Evolutionary conservation across 2,797 vertebrate species (phyloP), one percentile per base, ranked within the genome.

Genomic region (Alectoris magna): DNA sequence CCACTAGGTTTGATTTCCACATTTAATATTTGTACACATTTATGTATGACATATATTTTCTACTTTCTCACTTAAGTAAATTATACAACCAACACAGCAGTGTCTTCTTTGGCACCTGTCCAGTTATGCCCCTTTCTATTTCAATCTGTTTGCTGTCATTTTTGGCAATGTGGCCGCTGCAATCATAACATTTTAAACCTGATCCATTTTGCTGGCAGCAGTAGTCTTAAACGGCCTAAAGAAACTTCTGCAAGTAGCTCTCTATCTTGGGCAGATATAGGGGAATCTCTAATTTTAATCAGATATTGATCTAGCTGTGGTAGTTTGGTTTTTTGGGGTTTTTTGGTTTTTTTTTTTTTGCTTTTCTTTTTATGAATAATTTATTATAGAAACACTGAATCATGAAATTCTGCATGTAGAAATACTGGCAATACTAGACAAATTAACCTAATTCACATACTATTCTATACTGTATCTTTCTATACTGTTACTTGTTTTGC

Each of bases 361-460:
- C n/a, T 79, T 93, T 82, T 87, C 88, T 86, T 93, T 96, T 96
- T 84, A 94, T 94, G 87, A 96, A 93, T 96, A 84, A 95, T 96
- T 95, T 94, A 96, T 91, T 86, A 86, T 23, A 84, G 76, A 95
- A 78, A 88, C 59, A 91, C 46, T 85, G 91, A 84, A 85, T 93
- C 79, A 44, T 86, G 63, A 90, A 69, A 81, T 85, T 87, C 76
- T 78, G 59, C 55, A 53, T 95, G 71, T 81, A 67, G 63, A 95
- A 96, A 66, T 88, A 70, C 67, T 81, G 36, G 29, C 77, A 81
- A 19, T 76, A 72, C 22, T 70, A 49, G 68, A 81, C 7, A 88
- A 87, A 94, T 92, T 63, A 95, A 56, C 49, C 29, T 78, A 91
- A 91, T 72, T 10, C 31, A 84, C 36, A 2, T 72, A n/a, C 27